These are phyloP conservation scores for Thunnus thynnus DNA, from an alignment of 2,113 vertebrate genomes.

Conservation along the genomic window DNA sequence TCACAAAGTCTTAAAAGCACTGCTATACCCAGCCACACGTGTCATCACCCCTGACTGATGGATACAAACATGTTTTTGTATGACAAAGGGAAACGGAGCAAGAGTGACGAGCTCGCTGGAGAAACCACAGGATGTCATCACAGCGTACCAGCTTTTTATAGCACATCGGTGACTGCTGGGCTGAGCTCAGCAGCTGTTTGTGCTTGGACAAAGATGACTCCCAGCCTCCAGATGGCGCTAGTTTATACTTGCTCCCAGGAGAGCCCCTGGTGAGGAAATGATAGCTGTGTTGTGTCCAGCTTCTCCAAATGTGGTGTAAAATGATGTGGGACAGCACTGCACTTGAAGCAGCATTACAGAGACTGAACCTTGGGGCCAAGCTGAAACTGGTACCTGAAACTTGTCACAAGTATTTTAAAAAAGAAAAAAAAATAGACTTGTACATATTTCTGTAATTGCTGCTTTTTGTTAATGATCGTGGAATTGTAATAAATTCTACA, in stretches of 20 bases:
- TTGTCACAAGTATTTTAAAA: conserved; percentile 78
- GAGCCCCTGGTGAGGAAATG: conserved; percentile 7
- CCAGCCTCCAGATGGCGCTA: conserved; percentile 54
- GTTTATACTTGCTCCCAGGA: background rate
- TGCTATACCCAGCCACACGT: conserved; percentile 9
- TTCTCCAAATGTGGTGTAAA: conserved; percentile 12
- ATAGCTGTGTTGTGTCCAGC: conserved; percentile 16
- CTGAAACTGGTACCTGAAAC: conserved; percentile 56
- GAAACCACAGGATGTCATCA: conserved; percentile 29
- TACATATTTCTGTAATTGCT: conserved; percentile 87
- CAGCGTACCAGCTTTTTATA: conserved; percentile 29
- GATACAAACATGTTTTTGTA: conserved; percentile 49
- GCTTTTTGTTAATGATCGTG: conserved; percentile 85
- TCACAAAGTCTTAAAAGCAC: conserved; percentile 67
- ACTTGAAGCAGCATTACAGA: conserved; percentile 57
- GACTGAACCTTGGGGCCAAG: conserved; percentile 54
- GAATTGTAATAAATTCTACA: conserved; percentile 89
- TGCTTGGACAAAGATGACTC: background rate
- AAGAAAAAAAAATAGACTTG: conserved; percentile 71
- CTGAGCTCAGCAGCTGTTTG: conserved; percentile 11
- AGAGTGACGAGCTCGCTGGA: conserved; percentile 5
- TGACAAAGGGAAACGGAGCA: conserved; percentile 10
- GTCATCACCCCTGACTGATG: conserved; percentile 13
- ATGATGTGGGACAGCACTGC: conserved; percentile 35
- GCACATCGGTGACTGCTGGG: conserved; percentile 7